Evolutionary conservation across 2,888 invertebrate genomes (phyloP).

Genomic region (Dorcus parallelipipedus): DNA sequence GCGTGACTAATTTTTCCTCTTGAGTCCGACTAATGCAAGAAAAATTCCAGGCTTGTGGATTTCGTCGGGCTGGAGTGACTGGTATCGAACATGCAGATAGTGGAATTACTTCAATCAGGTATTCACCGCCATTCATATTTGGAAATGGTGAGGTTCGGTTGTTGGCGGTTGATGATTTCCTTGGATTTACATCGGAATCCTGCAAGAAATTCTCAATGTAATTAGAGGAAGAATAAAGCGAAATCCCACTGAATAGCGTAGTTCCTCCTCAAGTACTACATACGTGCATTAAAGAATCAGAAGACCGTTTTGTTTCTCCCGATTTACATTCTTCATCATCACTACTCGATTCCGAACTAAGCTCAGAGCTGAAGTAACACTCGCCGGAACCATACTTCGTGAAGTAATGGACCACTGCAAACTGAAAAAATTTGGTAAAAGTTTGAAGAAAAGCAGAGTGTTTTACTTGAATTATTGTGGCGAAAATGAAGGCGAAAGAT

Average conservation of each 20-base stretch:
- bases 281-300: neutral
- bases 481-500: slow-evolving; percentile 76
- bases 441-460: neutral
- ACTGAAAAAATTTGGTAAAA: slow-evolving; percentile 45
- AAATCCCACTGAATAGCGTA: neutral
- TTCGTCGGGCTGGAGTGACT: slow-evolving; percentile 41
- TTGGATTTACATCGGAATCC: slow-evolving; percentile 2
- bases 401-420: slow-evolving; percentile 81
- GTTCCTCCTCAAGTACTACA: neutral
- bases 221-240: neutral
- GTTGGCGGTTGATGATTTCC: slow-evolving; percentile 20
- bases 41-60: slow-evolving; percentile 47
- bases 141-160: slow-evolving; percentile 14
- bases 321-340: slow-evolving; percentile 49
- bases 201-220: neutral
- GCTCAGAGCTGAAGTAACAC: slow-evolving; percentile 67
- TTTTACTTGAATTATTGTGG: slow-evolving; percentile 69
- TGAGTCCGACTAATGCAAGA: slow-evolving; percentile 37
- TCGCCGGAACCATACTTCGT: slow-evolving; percentile 83
- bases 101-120: slow-evolving; percentile 61
- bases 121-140: slow-evolving; percentile 27
- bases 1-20: slow-evolving; percentile 17
- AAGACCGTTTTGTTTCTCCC: slow-evolving; percentile 10
- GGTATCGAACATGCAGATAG: slow-evolving; percentile 58
- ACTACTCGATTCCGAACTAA: slow-evolving; percentile 58